Conservation (phyloP, 2,797 vertebrate species). For the Pygocentrus nattereri region DNA sequence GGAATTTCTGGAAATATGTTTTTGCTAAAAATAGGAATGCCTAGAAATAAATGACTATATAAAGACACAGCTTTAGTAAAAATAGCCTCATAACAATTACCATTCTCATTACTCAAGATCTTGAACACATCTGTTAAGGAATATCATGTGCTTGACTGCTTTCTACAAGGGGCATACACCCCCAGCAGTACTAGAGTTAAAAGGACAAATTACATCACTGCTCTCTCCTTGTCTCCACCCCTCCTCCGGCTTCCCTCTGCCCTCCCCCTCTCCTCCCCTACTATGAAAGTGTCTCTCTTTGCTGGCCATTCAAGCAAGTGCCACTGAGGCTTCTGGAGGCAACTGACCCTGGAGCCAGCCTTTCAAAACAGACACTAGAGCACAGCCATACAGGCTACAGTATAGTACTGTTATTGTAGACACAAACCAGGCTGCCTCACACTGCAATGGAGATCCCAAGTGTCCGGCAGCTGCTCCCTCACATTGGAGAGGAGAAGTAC, state of each 20-base stretch:
- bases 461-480: conserved; percentile 43
- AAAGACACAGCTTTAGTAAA: background rate
- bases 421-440: background rate
- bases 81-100: background rate
- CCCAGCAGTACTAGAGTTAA: conserved; percentile 74
- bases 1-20: too few relatives aligned
- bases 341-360: conserved; percentile 48
- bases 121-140: background rate
- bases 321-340: conserved; percentile 59
- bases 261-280: conserved; percentile 72
- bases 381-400: conserved; percentile 46
- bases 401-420: conserved; percentile 35
- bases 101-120: background rate
- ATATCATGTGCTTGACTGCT: background rate
- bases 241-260: conserved; percentile 52
- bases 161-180: conserved; percentile 11
- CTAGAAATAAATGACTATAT: too few relatives aligned
- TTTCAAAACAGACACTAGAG: conserved; percentile 48
- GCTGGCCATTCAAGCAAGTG: conserved; percentile 61
- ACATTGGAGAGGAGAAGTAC: conserved; percentile 82
- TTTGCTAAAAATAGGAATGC: too few relatives aligned
- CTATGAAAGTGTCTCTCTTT: conserved; percentile 74
- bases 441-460: conserved; percentile 72
- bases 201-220: conserved; percentile 67
- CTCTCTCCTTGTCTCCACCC: conserved; percentile 51